Percentiles rank a stretch among this genome's conserved stretches.
Conservation (phyloP, 2,888 invertebrate species). For the Lepidochrysops patricia region DNA sequence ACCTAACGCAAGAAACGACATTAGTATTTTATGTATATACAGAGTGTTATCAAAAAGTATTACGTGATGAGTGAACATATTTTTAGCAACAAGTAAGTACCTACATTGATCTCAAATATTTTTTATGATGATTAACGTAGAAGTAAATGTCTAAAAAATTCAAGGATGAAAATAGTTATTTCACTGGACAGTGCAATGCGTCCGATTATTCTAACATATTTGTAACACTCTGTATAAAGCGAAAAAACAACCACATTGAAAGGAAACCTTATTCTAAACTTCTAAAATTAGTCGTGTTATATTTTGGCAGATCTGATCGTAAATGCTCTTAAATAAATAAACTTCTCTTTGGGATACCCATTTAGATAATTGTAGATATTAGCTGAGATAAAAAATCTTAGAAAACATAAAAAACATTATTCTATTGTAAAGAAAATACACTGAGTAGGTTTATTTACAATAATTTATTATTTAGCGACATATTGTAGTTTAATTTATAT, state of each 20-base stretch:
- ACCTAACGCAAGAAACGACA: background rate
- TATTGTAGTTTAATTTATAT: constrained; percentile 20
- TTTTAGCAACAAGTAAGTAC: too few species aligned
- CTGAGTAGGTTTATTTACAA: background rate
- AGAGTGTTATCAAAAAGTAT: background rate
- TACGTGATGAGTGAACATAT: too few species aligned
- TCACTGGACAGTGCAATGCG: too few species aligned
- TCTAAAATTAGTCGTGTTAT: background rate
- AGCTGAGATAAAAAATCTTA: background rate
- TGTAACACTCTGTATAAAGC: background rate
- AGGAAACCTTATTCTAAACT: background rate
- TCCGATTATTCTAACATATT: too few species aligned
- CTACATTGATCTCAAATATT: too few species aligned
- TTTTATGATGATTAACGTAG: too few species aligned
- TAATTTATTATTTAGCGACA: constrained; percentile 15
- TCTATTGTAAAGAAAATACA: background rate
- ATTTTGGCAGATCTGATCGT: background rate
- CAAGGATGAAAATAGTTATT: too few species aligned
- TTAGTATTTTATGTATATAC: background rate
- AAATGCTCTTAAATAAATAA: constrained; percentile 6
- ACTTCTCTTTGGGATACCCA: constrained; percentile 1
- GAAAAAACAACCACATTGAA: background rate
- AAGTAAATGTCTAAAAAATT: too few species aligned
- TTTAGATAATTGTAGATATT: constrained; percentile 2
- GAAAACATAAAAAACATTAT: background rate